Percentiles rank a stretch among this genome's conserved stretches.
Conservation (phyloP, 1,140 invertebrate genomes). For the Fopius arisanus region DNA sequence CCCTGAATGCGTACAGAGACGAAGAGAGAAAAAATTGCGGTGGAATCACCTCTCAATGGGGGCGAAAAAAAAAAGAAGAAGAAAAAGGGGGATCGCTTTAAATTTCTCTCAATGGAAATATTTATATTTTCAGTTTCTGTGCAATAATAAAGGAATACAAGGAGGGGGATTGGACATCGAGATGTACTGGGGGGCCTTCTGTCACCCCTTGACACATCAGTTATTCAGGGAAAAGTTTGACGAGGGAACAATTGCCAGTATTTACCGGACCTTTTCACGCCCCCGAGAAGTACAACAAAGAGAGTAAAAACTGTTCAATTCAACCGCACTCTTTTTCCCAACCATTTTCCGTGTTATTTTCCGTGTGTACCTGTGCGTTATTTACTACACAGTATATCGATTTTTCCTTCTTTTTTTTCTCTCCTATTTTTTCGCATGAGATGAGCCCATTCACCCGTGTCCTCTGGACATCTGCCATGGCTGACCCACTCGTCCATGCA, state of each 20-base stretch:
- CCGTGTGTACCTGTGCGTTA: slow-evolving; percentile 12
- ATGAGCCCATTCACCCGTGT: slow-evolving; percentile 27
- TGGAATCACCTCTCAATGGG: slow-evolving; percentile 18
- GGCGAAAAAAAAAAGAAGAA: background rate
- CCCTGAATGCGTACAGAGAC: slow-evolving; percentile 17
- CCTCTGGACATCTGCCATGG: slow-evolving; percentile 30
- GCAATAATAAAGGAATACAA: slow-evolving; percentile 5
- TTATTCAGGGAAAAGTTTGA: slow-evolving; percentile 55
- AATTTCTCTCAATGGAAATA: slow-evolving; percentile 55
- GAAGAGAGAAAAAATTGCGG: slow-evolving; percentile 28
- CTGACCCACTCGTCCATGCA: slow-evolving; percentile 23
- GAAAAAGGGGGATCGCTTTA: slow-evolving; percentile 45
- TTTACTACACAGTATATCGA: slow-evolving; percentile 6
- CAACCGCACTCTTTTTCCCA: background rate
- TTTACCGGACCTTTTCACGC: slow-evolving; percentile 53
- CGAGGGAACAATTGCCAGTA: slow-evolving; percentile 52
- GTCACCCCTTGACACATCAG: slow-evolving; percentile 45
- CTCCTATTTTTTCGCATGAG: slow-evolving; percentile 20
- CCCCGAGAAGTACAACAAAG: background rate
- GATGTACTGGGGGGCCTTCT: slow-evolving; percentile 21
- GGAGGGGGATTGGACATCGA: background rate
- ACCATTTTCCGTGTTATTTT: slow-evolving; percentile 5
- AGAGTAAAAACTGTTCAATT: slow-evolving; percentile 41
- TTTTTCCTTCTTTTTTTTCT: slow-evolving; percentile 7
- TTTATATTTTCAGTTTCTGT: slow-evolving; percentile 50